phyloP scores from a whole-genome alignment of 2,113 vertebrate species.

The Apteryx mantelli region DNA sequence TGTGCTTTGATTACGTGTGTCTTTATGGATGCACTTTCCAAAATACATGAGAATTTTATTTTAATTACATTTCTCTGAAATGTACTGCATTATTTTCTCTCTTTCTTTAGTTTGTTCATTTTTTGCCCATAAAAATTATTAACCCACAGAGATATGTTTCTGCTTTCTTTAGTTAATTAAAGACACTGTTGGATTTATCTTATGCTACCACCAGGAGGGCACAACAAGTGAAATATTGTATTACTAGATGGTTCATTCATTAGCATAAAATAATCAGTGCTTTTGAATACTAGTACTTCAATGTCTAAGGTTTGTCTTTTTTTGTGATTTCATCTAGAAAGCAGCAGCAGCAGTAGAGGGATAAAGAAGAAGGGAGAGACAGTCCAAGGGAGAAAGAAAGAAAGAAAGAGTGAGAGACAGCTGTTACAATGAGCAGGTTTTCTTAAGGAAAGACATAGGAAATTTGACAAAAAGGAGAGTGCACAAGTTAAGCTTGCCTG shows the following conservation, averaged over 20 bases:
- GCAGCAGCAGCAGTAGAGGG: not conserved
- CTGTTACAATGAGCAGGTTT: conserved; percentile 14
- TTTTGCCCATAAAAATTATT: conserved; percentile 81
- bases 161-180: conserved; percentile 83
- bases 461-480: not conserved
- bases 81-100: conserved; percentile 52
- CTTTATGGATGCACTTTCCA: conserved; percentile 37
- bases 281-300: conserved; percentile 59
- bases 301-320: not conserved
- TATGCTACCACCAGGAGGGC: conserved; percentile 80
- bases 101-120: conserved; percentile 74
- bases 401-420: not conserved
- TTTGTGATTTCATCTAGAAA: conserved; percentile 34
- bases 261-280: conserved; percentile 78
- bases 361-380: not conserved
- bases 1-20: not conserved
- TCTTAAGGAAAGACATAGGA: not conserved
- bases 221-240: conserved; percentile 79
- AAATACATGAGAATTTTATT: conserved; percentile 69
- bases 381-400: not conserved
- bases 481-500: not conserved
- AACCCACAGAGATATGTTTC: conserved; percentile 77
- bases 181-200: conserved; percentile 78
- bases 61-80: conserved; percentile 75
- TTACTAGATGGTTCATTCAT: conserved; percentile 75